Evolutionary conservation across 2,888 invertebrate genomes (phyloP).

Genomic region (Catocala nupta): DNA sequence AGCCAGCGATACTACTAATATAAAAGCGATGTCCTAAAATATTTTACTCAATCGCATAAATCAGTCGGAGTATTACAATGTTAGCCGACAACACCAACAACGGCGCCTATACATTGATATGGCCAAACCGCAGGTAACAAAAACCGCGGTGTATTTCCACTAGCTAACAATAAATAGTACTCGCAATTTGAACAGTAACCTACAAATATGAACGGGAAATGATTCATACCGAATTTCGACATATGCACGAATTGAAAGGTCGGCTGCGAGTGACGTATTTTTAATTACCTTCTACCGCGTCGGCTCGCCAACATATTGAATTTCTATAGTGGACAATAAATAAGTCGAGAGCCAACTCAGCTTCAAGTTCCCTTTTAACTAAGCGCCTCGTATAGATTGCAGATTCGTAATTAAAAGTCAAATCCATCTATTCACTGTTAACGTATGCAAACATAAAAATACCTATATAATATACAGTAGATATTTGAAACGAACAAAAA

Average conservation of each 20-base stretch:
- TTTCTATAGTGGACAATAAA: slow-evolving; percentile 82
- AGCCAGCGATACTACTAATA: too few species aligned
- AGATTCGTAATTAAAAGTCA: slow-evolving; percentile 61
- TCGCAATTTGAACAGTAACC: slow-evolving; percentile 48
- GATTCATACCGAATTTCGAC: slow-evolving; percentile 85
- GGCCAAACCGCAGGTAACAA: slow-evolving; percentile 44
- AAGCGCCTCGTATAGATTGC: slow-evolving; percentile 54
- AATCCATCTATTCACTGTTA: slow-evolving; percentile 43
- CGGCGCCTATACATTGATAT: slow-evolving; percentile 33
- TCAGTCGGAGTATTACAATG: slow-evolving; percentile 5
- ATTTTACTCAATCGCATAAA: too few species aligned
- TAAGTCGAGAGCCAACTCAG: slow-evolving; percentile 66
- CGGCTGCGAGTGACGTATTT: slow-evolving; percentile 86
- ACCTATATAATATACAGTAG: slow-evolving; percentile 14
- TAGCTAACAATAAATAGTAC: slow-evolving; percentile 47
- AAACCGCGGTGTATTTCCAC: slow-evolving; percentile 45
- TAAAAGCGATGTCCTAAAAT: too few species aligned
- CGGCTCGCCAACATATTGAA: slow-evolving; percentile 76
- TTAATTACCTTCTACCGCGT: slow-evolving; percentile 85
- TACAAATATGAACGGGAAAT: slow-evolving; percentile 82
- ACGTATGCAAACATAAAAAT: slow-evolving; percentile 31
- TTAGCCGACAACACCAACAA: slow-evolving; percentile 18
- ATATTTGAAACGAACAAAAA: slow-evolving; percentile 18
- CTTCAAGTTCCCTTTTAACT: slow-evolving; percentile 58
- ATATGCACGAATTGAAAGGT: slow-evolving; percentile 84